Percentiles rank a stretch among this genome's conserved stretches.
phyloP scores from a whole-genome alignment of 2,888 invertebrate genomes.

The Lathronympha strigana region DNA sequence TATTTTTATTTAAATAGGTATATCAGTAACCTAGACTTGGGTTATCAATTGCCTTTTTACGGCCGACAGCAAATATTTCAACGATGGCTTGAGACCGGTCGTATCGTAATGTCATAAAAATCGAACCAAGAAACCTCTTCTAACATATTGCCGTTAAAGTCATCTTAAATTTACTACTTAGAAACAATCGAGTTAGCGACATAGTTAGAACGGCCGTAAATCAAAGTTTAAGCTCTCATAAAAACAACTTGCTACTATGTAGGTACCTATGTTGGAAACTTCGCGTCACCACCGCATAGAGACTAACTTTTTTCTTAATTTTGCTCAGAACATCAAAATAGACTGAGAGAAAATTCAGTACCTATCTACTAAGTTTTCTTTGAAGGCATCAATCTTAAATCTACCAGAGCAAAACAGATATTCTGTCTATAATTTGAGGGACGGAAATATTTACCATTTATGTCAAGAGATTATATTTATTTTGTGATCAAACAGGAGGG shows the following conservation, averaged over 20 bases:
- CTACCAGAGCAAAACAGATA: too few relatives aligned
- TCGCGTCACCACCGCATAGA: background rate
- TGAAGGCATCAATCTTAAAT: too few relatives aligned
- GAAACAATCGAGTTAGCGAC: conserved; percentile 41
- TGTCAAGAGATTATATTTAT: background rate
- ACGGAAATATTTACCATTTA: too few relatives aligned
- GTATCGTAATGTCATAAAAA: background rate
- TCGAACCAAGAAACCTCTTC: conserved; percentile 20
- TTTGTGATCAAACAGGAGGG: background rate
- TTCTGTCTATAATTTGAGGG: too few relatives aligned
- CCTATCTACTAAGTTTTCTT: too few relatives aligned
- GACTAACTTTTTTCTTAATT: background rate
- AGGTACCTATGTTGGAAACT: conserved; percentile 20
- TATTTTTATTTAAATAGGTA: too few relatives aligned
- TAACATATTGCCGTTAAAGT: conserved; percentile 29
- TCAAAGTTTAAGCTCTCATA: conserved; percentile 39
- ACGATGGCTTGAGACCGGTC: background rate
- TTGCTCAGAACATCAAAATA: background rate
- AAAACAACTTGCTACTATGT: conserved; percentile 32
- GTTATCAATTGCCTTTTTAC: background rate
- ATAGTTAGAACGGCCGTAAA: conserved; percentile 31
- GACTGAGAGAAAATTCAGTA: background rate
- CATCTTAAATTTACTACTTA: conserved; percentile 36
- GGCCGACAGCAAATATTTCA: background rate
- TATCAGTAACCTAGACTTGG: too few relatives aligned